Evolutionary conservation across 2,888 invertebrate genomes (phyloP).

Genomic region (Peribatodes rhomboidaria): DNA sequence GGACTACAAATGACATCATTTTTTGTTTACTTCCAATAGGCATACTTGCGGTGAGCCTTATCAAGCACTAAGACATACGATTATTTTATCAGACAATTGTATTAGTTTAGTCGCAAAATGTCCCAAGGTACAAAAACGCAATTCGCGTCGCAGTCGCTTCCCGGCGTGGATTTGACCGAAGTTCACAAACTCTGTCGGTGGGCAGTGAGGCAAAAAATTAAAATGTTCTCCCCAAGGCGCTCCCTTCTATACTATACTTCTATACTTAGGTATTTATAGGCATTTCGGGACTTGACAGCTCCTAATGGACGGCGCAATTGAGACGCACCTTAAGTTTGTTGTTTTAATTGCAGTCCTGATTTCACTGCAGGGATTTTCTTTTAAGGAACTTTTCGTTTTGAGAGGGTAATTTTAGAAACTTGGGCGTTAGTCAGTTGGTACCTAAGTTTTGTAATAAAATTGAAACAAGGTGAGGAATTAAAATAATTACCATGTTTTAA

Average conservation of each 20-base stretch:
- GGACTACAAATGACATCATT: too few species aligned
- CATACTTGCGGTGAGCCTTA: too few species aligned
- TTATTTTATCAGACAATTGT: too few species aligned
- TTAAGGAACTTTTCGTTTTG: neutral
- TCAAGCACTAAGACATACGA: too few species aligned
- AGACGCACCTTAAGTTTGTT: slow-evolving; percentile 38
- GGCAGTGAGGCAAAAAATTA: slow-evolving; percentile 81
- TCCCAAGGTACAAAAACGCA: too few species aligned
- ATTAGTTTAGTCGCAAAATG: too few species aligned
- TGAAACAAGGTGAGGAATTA: too few species aligned
- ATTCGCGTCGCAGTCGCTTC: slow-evolving; percentile 10
- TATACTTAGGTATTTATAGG: slow-evolving; percentile 19
- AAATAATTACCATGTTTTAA: too few species aligned
- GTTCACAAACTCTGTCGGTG: slow-evolving; percentile 43
- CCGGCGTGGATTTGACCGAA: neutral
- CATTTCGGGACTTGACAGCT: slow-evolving; percentile 36
- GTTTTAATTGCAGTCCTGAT: slow-evolving; percentile 30
- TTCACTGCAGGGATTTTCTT: neutral
- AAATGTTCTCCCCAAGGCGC: slow-evolving; percentile 58
- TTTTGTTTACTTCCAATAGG: too few species aligned
- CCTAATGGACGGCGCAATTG: slow-evolving; percentile 40
- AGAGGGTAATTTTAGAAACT: neutral
- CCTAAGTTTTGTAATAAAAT: too few species aligned
- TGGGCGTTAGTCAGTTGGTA: too few species aligned
- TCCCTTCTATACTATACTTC: too few species aligned